Evolutionary conservation across 2,888 invertebrate species (phyloP).

Genomic region (Axea sp.): DNA sequence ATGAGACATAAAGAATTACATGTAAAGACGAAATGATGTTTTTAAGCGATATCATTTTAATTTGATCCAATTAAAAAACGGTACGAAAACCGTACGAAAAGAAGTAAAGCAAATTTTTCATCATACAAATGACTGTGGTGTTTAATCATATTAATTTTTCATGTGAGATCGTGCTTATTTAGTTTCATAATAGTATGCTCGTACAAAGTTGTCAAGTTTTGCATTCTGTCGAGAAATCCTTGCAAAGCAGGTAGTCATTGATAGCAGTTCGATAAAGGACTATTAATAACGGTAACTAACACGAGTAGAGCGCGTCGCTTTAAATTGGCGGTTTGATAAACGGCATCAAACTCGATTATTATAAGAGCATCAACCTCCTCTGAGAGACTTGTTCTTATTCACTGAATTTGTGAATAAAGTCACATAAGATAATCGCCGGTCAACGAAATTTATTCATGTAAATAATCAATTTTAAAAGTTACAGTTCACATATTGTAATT

Average conservation of each 20-base stretch:
- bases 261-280: slow-evolving; percentile 40
- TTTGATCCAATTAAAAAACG: too few relatives aligned
- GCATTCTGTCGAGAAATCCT: slow-evolving; percentile 19
- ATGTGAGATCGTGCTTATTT: slow-evolving; percentile 1
- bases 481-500: too few relatives aligned
- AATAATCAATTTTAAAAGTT: too few relatives aligned
- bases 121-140: too few relatives aligned
- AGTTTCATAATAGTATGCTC: slow-evolving; percentile 23
- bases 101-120: too few relatives aligned
- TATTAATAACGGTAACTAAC: slow-evolving; percentile 56
- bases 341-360: slow-evolving; percentile 56
- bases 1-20: too few relatives aligned
- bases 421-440: slow-evolving; percentile 22
- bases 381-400: slow-evolving; percentile 37
- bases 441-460: too few relatives aligned
- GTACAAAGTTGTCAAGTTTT: slow-evolving; percentile 22
- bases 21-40: too few relatives aligned
- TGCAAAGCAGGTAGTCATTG: slow-evolving; percentile 45
- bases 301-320: slow-evolving; percentile 49
- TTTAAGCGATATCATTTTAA: too few relatives aligned
- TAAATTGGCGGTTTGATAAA: slow-evolving; percentile 55
- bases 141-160: background rate
- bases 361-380: slow-evolving; percentile 50
- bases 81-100: too few relatives aligned
- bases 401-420: slow-evolving; percentile 34